phyloP scores from a whole-genome alignment of 2,113 vertebrate species.

The Chloebia gouldiae region DNA sequence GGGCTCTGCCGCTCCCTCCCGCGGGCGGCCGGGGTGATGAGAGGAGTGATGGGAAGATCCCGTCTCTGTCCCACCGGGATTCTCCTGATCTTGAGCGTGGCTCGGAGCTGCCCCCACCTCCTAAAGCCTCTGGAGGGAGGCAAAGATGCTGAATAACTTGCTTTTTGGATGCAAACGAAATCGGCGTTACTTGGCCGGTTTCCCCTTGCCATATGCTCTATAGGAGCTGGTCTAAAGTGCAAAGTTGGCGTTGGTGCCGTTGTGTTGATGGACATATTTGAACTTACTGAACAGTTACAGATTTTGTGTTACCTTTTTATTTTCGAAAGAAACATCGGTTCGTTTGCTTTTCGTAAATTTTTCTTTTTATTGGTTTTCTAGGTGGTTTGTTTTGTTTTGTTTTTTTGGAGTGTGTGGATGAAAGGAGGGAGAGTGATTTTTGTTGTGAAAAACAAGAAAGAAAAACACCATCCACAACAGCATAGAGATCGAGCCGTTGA shows the following conservation, averaged over 20 bases:
- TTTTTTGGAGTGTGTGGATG: fast-evolving
- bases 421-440: neutral
- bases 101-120: neutral
- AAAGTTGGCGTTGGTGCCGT: fast-evolving
- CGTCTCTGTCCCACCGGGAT: fast-evolving
- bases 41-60: too few species aligned
- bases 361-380: neutral
- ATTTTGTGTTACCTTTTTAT: neutral
- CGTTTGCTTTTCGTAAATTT: neutral
- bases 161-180: neutral
- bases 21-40: too few species aligned
- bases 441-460: neutral
- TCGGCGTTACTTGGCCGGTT: fast-evolving
- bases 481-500: fast-evolving
- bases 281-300: fast-evolving
- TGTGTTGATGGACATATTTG: fast-evolving
- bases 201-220: fast-evolving
- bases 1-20: neutral
- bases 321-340: neutral
- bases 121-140: fast-evolving
- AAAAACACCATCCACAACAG: fast-evolving
- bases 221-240: fast-evolving
- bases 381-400: neutral
- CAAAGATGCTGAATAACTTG: too few species aligned
- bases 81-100: fast-evolving